Conservation (phyloP, 2,113 vertebrate genomes). For the Synchiropus splendidus region DNA sequence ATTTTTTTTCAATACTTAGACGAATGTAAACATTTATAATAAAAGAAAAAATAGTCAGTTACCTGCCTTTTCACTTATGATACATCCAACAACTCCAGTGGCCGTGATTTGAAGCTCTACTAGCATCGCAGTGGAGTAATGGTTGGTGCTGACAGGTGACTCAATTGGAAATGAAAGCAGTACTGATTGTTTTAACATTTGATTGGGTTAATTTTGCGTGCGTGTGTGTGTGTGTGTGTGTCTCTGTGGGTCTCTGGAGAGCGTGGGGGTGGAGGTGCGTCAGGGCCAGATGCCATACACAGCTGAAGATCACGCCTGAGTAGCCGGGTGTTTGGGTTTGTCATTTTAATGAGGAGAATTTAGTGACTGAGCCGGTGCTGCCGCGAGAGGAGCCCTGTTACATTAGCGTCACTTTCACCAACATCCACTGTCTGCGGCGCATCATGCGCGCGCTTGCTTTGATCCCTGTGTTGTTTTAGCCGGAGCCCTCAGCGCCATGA, state of each 20-base stretch:
- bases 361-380: constrained; percentile 68
- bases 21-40: too few relatives aligned
- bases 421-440: constrained; percentile 31
- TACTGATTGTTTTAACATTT: constrained; percentile 73
- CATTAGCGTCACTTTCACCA: constrained; percentile 60
- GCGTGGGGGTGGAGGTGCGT: constrained; percentile 57
- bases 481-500: too few relatives aligned
- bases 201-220: constrained; percentile 42
- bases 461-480: too few relatives aligned
- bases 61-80: too few relatives aligned
- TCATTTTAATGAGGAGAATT: constrained; percentile 78
- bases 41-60: too few relatives aligned
- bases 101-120: constrained; percentile 31
- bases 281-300: constrained; percentile 71
- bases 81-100: too few relatives aligned
- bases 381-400: constrained; percentile 64
- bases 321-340: constrained; percentile 71
- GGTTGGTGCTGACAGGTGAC: constrained; percentile 64
- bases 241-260: constrained; percentile 38
- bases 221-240: constrained; percentile 23
- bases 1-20: too few relatives aligned
- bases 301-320: constrained; percentile 72
- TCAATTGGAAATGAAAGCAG: constrained; percentile 72
- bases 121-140: constrained; percentile 66
- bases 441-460: too few relatives aligned